Percentiles rank a stretch among this genome's conserved stretches.
phyloP scores from a whole-genome alignment of 92 coral and sea anemone genomes.

The Epizoanthus rinbou region DNA sequence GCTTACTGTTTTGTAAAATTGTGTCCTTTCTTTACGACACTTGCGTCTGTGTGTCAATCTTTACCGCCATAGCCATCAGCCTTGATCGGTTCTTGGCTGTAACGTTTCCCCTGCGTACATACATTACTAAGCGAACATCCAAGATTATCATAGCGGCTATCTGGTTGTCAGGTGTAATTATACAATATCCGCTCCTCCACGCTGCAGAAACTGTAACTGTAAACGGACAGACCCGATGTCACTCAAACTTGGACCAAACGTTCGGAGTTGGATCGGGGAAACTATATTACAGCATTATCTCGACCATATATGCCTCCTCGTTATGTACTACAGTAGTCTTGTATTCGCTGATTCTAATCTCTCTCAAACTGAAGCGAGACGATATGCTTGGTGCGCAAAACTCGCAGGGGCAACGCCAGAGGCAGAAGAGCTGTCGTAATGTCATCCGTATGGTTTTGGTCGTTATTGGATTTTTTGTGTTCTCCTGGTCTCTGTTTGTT shows the following conservation, averaged over 20 bases:
- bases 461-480: slow-evolving; percentile 34
- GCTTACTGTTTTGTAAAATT: slow-evolving; percentile 27
- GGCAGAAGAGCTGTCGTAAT: slow-evolving; percentile 26
- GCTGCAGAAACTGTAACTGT: slow-evolving; percentile 4
- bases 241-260: slow-evolving; percentile 27
- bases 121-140: slow-evolving; percentile 23
- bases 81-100: slow-evolving; percentile 38
- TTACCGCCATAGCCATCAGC: slow-evolving; percentile 35
- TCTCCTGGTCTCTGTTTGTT: slow-evolving; percentile 31
- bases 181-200: slow-evolving; percentile 25
- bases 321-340: slow-evolving; percentile 15
- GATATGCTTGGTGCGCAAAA: slow-evolving; percentile 8
- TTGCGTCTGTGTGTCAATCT: slow-evolving; percentile 43
- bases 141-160: slow-evolving; percentile 7
- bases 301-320: slow-evolving; percentile 25
- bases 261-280: slow-evolving; percentile 20
- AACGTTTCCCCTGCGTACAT: slow-evolving; percentile 23
- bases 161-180: slow-evolving; percentile 7
- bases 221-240: neutral
- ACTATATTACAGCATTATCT: slow-evolving; percentile 29
- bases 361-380: slow-evolving; percentile 31
- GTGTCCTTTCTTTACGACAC: slow-evolving; percentile 31
- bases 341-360: slow-evolving; percentile 25
- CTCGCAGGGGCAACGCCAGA: slow-evolving; percentile 1
- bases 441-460: slow-evolving; percentile 40